phyloP scores from a whole-genome alignment of 2,797 vertebrate genomes.

The Pangasius macronema region DNA sequence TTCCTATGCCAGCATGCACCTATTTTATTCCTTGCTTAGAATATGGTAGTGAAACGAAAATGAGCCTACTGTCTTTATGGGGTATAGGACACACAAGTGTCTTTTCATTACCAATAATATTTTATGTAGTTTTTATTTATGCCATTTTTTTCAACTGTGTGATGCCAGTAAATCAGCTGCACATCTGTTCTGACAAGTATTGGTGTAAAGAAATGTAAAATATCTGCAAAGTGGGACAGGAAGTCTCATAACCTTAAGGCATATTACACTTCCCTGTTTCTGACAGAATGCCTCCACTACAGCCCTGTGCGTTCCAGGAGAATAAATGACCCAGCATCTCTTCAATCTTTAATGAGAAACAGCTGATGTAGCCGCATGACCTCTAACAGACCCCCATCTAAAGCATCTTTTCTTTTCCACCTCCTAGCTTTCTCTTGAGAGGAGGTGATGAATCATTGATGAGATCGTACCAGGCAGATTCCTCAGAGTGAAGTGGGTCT shows the following conservation, averaged over 20 bases:
- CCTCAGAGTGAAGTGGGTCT: conserved; percentile 20
- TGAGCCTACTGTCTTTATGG: background rate
- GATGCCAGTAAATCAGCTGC: background rate
- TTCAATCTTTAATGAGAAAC: conserved; percentile 62
- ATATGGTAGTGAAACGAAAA: background rate
- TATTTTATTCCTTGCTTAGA: background rate
- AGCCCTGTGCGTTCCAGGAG: conserved; percentile 5
- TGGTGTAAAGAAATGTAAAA: background rate
- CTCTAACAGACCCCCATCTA: conserved; percentile 24
- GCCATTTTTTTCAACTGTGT: background rate
- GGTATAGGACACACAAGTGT: background rate
- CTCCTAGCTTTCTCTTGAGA: conserved; percentile 38
- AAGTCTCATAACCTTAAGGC: background rate
- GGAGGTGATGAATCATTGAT: conserved; percentile 60
- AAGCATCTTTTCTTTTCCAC: conserved; percentile 50
- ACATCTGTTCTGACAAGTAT: background rate
- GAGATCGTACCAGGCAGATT: conserved; percentile 40
- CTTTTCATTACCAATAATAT: background rate
- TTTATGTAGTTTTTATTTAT: too few species aligned
- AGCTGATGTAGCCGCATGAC: conserved; percentile 53
- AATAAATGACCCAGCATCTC: conserved; percentile 45
- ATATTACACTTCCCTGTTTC: background rate
- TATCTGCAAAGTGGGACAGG: background rate
- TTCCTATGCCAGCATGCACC: background rate
- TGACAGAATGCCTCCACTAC: conserved; percentile 1